Evolutionary conservation across 2,888 invertebrate genomes (phyloP).

Genomic region (Linnaemya vulpina): DNA sequence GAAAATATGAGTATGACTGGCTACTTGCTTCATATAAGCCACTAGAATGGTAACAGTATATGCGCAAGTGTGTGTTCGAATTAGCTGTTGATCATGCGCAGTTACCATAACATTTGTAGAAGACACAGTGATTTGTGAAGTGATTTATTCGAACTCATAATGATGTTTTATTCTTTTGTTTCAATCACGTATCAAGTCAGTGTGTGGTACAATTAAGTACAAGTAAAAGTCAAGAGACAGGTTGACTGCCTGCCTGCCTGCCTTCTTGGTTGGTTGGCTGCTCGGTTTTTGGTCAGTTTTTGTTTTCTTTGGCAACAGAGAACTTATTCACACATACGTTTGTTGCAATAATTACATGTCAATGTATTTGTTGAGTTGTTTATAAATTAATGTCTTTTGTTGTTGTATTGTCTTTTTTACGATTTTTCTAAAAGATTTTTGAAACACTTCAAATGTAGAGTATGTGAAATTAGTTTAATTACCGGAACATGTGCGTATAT

Average conservation of each 20-base stretch:
- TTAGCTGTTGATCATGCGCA: constrained; percentile 46
- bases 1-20: neutral
- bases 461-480: constrained; percentile 70
- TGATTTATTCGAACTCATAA: constrained; percentile 35
- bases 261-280: constrained; percentile 23
- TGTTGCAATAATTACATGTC: constrained; percentile 59
- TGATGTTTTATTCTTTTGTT: constrained; percentile 47
- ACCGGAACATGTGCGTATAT: constrained; percentile 62
- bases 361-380: constrained; percentile 34
- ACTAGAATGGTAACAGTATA: neutral
- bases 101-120: constrained; percentile 45
- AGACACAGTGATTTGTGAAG: constrained; percentile 14
- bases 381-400: constrained; percentile 10
- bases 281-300: constrained; percentile 26
- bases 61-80: neutral
- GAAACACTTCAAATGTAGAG: constrained; percentile 37
- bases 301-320: constrained; percentile 43
- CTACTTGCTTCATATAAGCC: constrained; percentile 8
- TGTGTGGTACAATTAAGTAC: constrained; percentile 7
- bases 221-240: constrained; percentile 31
- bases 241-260: constrained; percentile 36
- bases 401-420: constrained; percentile 54
- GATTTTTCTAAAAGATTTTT: constrained; percentile 35
- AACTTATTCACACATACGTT: too few species aligned
- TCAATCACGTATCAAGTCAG: constrained; percentile 32